Evolutionary conservation across 2,888 invertebrate species (phyloP), one percentile per base, ranked within the genome.

Genomic region (Zeuzera pyrina): DNA sequence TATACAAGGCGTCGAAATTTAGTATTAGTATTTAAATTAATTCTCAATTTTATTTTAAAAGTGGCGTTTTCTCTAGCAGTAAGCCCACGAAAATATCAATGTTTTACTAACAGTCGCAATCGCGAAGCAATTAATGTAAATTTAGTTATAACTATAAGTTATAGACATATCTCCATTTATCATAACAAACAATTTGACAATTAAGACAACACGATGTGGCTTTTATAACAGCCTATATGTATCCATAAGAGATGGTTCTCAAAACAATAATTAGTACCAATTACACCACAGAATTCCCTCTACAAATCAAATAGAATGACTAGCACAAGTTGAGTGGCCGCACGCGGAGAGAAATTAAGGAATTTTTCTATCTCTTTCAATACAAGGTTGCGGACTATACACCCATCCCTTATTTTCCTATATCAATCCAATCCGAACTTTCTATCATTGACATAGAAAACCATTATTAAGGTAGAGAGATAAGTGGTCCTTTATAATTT

Each of bases 281-380:
- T 81, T 79, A 79, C 69, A 56, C 58, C 58, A 68, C 64, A 63
- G 67, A 69, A 67, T 66, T 71, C 60, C 61, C 57, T 65, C 51
- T 50, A 76, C 73, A 79, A 45, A 81, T 83, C 78, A 79, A 79
- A 77, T 70, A 57, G 57, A 59, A 83, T 83, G 83, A 83, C 81
- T 79, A 57, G 77, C 72, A 67, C 41, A 64, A 69, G 57, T 65
- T 51, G 59, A 69, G 61, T 69, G 79, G 66, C 77, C 74, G 71
- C 77, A 78, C 79, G 69, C 78, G 49, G 70, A 60, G 70, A 63
- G 52, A 62, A 62, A 67, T 64, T 68, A 65, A 63, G 58, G 51
- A 50, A 50, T 53, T 52, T 42, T 43, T 55, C 57, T 43, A 39
- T 60, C 64, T 60, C 62, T 54, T 45, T 63, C 54, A 46, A n/a